Evolutionary conservation across 2,888 invertebrate species (phyloP).

Genomic region (Aspidapion aeneum): DNA sequence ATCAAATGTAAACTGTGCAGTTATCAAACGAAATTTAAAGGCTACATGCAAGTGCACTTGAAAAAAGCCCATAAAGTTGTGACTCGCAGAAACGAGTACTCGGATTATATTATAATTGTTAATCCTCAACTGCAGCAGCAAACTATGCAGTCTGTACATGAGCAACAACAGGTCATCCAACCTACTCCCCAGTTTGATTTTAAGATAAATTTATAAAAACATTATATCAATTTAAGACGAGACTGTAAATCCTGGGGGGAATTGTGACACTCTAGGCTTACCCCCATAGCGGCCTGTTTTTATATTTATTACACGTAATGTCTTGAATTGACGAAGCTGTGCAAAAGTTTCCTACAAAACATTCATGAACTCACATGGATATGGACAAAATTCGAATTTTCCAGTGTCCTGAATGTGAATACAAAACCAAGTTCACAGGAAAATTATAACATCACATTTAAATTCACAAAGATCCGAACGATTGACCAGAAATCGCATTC

Average conservation of each 20-base stretch:
- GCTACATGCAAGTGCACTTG: conserved; percentile 1
- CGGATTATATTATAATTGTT: background rate
- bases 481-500: background rate
- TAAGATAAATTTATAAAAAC: background rate
- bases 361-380: background rate
- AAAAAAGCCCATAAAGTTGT: background rate
- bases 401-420: background rate
- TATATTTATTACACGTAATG: too few species aligned
- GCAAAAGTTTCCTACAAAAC: background rate
- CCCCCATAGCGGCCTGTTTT: too few species aligned
- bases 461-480: background rate
- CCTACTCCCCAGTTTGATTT: background rate
- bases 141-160: background rate
- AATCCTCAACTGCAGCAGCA: background rate
- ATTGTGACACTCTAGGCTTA: too few species aligned
- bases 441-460: background rate
- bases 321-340: background rate
- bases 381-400: background rate
- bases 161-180: background rate
- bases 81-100: background rate
- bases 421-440: background rate
- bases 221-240: too few species aligned
- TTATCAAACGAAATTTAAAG: background rate
- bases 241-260: too few species aligned
- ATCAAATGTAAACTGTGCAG: conserved; percentile 1